Conservation (phyloP, 2,113 vertebrate genomes). For the Tauraco erythrolophus region DNA sequence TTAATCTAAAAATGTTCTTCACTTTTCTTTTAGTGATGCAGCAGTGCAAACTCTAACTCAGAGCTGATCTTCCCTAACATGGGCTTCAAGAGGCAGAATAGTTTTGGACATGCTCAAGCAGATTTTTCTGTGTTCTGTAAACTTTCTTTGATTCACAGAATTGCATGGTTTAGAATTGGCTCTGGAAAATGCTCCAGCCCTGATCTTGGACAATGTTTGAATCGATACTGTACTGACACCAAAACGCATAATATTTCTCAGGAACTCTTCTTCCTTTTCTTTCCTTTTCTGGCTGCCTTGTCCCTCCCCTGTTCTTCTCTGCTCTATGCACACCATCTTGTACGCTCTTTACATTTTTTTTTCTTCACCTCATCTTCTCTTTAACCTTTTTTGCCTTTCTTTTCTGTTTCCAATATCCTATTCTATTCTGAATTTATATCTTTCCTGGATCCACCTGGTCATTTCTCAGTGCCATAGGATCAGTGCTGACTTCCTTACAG, state of each 20-base stretch:
- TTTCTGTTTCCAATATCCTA: background rate
- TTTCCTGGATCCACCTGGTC: background rate
- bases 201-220: background rate
- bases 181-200: background rate
- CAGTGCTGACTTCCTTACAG: background rate
- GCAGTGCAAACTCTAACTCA: background rate
- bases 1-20: background rate
- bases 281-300: background rate
- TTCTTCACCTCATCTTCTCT: background rate
- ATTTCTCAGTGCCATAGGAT: fast-evolving
- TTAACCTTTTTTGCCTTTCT: background rate
- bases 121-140: background rate
- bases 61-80: background rate
- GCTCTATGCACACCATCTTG: background rate
- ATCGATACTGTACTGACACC: background rate
- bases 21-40: background rate
- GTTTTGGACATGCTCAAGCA: background rate
- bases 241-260: background rate
- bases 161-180: background rate
- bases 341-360: background rate
- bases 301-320: background rate
- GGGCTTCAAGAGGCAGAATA: background rate
- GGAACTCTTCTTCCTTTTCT: background rate
- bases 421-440: background rate
- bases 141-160: background rate